Base-by-base conservation (phyloP, 2,888 invertebrate genomes). In the Epirrita christyi region DNA sequence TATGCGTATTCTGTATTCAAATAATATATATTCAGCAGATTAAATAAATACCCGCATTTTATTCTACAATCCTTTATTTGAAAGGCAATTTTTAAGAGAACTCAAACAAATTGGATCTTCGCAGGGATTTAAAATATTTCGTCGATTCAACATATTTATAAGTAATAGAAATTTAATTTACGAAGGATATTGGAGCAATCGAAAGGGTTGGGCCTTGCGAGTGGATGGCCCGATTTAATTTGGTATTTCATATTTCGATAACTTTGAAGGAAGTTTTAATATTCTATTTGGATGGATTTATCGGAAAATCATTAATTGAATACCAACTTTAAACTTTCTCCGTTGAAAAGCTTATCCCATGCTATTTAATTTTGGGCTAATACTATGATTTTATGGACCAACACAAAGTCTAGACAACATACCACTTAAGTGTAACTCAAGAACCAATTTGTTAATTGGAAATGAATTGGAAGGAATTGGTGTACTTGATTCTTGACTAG, bases 151-250 rank as follows among this genome's bases (percentile, higher is more conserved):
- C 50, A 51, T 55, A 59, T 54, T 45, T 49, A 49, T 53, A 53
- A 45, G 58, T 49, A 28, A 38, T 57, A 55, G 52, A 55, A 59
- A 60, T 51, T 63, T 59, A 64, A 64, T 67, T 67, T 62, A 41
- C 32, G 47, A 59, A 55, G 49, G 56, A 59, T 32, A 21, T 62
- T 55, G 32, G 13, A 58, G 54, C 54, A 61, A 57, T 53, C 41
- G 37, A 60, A 58, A 58, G 61, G 61, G 52, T 63, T 49, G 50
- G 29, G 45, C 42, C n/a, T 58, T 55, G 34, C 36, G 42, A 55
- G 51, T 43, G 54, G 47, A 58, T 60, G 55, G 55, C 34, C 61
- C 61, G 52, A 63, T 61, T 64, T 59, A 64, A 64, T 66, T 63
- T 53, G 44, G 53, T 54, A 59, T 66, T 61, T 61, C 57, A 48